A percentile compares a stretch with the other conserved stretches of the same genome.
phyloP scores from a whole-genome alignment of 1,140 invertebrate species.

The Trichomalopsis sarcophagae region DNA sequence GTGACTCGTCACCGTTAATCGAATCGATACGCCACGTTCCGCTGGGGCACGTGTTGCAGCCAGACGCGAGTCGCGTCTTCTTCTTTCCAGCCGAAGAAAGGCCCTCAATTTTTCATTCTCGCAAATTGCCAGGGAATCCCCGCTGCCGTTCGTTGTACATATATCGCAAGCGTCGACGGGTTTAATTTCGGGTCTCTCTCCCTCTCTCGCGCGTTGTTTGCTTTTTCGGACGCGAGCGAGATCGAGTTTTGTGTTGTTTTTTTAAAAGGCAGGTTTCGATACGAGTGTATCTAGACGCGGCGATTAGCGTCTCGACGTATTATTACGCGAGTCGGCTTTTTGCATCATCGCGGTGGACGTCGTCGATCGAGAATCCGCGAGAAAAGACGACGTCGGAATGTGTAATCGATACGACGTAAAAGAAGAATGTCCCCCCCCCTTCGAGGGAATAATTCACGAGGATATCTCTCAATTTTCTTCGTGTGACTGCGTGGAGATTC shows the following conservation, averaged over 20 bases:
- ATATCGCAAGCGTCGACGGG: too few relatives aligned
- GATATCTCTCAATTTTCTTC: neutral
- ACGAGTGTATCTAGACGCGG: too few relatives aligned
- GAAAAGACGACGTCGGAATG: neutral
- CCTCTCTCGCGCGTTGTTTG: too few relatives aligned
- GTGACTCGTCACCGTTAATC: conserved; percentile 38
- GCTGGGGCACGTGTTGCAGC: neutral
- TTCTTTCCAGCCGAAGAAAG: neutral
- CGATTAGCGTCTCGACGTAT: neutral
- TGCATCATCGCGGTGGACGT: neutral
- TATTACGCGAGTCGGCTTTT: neutral
- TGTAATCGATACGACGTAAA: neutral
- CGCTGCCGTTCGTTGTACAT: too few relatives aligned
- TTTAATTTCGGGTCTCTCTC: too few relatives aligned
- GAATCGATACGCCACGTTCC: conserved; percentile 19
- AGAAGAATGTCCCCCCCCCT: neutral
- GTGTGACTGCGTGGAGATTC: neutral
- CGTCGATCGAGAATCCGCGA: neutral
- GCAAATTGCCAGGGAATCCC: neutral
- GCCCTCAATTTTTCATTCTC: neutral
- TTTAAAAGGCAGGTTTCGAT: too few relatives aligned
- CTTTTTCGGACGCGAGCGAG: too few relatives aligned
- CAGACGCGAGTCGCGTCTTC: too few relatives aligned
- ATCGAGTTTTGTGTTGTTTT: too few relatives aligned
- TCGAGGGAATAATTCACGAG: neutral